phyloP scores from a whole-genome alignment of 2,888 invertebrate species.

The Eristalis arbustorum region DNA sequence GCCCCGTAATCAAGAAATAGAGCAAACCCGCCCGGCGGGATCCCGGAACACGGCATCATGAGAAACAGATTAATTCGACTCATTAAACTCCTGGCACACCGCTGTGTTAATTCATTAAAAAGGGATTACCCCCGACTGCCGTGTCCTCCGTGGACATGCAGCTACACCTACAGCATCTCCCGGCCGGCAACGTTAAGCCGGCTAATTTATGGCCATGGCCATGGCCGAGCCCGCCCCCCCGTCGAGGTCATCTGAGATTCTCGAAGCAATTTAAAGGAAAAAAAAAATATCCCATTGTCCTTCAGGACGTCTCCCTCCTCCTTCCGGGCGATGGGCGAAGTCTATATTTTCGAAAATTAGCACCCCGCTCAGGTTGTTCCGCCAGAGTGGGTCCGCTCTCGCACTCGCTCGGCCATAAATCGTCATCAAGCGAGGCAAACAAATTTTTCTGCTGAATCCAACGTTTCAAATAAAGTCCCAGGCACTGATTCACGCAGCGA shows the following conservation, averaged over 20 bases:
- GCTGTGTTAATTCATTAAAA: constrained; percentile 60
- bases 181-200: neutral
- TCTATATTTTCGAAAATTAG: constrained; percentile 43
- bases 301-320: too few species aligned
- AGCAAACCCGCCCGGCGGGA: neutral
- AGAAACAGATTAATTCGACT: constrained; percentile 29
- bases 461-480: constrained; percentile 31
- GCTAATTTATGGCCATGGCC: constrained; percentile 42
- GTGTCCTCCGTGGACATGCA: constrained; percentile 15
- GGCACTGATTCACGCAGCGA: constrained; percentile 39
- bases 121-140: constrained; percentile 43
- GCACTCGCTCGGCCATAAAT: constrained; percentile 47
- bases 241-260: neutral
- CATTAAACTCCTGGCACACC: constrained; percentile 32
- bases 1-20: constrained; percentile 2
- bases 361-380: constrained; percentile 51
- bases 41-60: neutral
- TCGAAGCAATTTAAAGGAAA: constrained; percentile 41
- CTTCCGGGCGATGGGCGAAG: too few species aligned
- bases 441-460: constrained; percentile 48
- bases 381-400: neutral
- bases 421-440: constrained; percentile 46
- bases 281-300: constrained; percentile 14
- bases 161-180: constrained; percentile 14
- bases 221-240: neutral